A percentile compares a stretch with the other conserved stretches of the same genome.
Evolutionary conservation across 2,797 vertebrate species (phyloP).

Genomic region (Scleropages formosus): DNA sequence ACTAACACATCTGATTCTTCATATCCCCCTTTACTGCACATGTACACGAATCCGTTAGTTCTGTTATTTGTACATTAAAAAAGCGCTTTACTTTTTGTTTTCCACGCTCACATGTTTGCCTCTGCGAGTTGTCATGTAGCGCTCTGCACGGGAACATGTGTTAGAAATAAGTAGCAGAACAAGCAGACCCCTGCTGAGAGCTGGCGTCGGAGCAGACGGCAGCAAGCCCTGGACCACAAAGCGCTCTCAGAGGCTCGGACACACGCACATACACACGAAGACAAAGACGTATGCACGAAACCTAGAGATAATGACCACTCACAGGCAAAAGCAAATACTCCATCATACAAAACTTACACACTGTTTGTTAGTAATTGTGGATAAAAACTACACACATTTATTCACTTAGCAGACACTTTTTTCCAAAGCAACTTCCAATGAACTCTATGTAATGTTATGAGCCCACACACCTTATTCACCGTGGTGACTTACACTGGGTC

Average conservation of each 20-base stretch:
- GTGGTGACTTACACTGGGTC: no score
- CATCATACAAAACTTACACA: not conserved
- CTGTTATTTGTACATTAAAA: not conserved
- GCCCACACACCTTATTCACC: no score
- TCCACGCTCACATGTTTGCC: not conserved
- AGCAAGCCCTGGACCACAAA: not conserved
- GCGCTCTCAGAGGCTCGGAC: not conserved
- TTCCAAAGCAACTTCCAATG: no score
- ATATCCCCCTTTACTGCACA: not conserved
- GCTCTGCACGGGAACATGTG: not conserved
- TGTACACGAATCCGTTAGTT: no score
- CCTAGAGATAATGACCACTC: constrained; percentile 24
- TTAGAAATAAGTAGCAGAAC: not conserved
- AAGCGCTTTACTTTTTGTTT: not conserved
- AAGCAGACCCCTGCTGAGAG: not conserved
- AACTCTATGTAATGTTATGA: no score
- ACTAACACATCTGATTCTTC: not conserved
- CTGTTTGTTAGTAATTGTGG: no score
- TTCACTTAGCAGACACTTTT: no score
- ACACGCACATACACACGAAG: constrained; percentile 2
- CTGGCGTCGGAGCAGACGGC: not conserved
- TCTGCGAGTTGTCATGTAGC: no score
- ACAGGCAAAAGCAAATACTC: constrained; percentile 22
- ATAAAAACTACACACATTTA: no score
- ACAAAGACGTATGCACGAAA: constrained; percentile 27